Evolutionary conservation across 1,140 invertebrate genomes (phyloP), one percentile per base, ranked within the genome.

Genomic region (Harlomillsia oculata): DNA sequence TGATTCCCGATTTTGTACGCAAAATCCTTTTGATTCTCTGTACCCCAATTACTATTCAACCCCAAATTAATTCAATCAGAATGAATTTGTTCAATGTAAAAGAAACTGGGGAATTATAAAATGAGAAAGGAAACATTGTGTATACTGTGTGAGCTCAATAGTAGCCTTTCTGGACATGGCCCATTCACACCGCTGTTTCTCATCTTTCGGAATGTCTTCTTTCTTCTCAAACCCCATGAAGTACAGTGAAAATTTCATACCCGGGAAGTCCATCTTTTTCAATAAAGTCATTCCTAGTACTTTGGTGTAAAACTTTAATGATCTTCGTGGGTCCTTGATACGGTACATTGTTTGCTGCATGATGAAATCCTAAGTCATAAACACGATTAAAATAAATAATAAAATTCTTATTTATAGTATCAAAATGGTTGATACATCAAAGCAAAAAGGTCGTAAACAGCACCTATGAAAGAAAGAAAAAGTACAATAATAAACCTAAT

Each of bases 261-360:
- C 79, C 0, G 87, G 84, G 70, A 95, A 93, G 69, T 96, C 89
- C 4, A 90, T 69, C 70, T 93, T 91, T 60, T 87, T 83, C 39
- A 96, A 70, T 16, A 96, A 73, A 3, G 80, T 83, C 91, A 96
- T 95, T 14, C 92, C 92, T 4, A 96, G 72, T 2, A 95, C 83
- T 60, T 82, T 78, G 0, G 87, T 87, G 71, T 97, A 97, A 70
- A 96, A 97, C 26, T 89, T 84, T 30, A 97, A 69, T 0, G 87
- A 89, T 57, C 79, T 80, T 66, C 80, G 79, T 1, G 91, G 89
- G 71, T 96, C 90, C 71, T 94, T 95, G 44, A 96, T 90, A 51
- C 91, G 79, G 67, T 87, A 88, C 92, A 96, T 97, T 8, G 91
- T 95, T 79, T 96, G 91, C 76, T 95, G 91, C 70, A 96, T 87